Evolutionary conservation across 2,888 invertebrate genomes (phyloP), one percentile per base, ranked within the genome.

Genomic region (Cremastinae sp.): DNA sequence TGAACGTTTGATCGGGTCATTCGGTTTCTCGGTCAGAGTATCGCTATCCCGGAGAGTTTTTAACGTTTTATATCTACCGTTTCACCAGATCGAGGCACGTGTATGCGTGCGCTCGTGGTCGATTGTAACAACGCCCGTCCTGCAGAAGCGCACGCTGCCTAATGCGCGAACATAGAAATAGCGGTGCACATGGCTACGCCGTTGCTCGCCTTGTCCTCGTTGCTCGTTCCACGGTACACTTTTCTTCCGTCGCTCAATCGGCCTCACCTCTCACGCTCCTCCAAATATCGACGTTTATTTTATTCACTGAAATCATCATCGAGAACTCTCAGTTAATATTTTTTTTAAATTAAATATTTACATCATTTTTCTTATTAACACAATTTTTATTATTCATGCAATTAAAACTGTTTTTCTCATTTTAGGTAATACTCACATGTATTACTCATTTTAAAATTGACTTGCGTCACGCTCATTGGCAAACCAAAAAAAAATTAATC

Each of bases 11-110:
- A 82, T 80, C 85, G 80, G 87, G 87, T 87, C 86, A 87, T 86
- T 86, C 86, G 87, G 87, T 88, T 88, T 88, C 86, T 88, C 87
- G 88, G 87, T 85, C 87, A 85, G 68, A 49, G 59, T 73, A 78
- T 66, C 73, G 55, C 69, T 51, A 45, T 45, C 43, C 43, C 22
- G 20, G 16, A n/a, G 43, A 59, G 65, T 53, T 35, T 45, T 74
- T 37, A 39, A 8, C n/a, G 49, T 68, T 61, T 45, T 16, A 28
- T 41, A 4, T 62, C 14, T 62, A 62, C 39, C 65, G 53, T 62
- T 70, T 64, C n/a, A 9, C 43, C 49, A 49, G 45, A 61, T 41
- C 39, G 28, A 28, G 12, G 12, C 37, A 47, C 35, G 37, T 35
- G 14, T 53, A 14, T 22, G 12, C 51, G 14, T 39, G n/a, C n/a